Percentiles rank a stretch among this genome's conserved stretches.
Evolutionary conservation across 2,888 invertebrate species (phyloP).

Genomic region (Gerris lacustris): DNA sequence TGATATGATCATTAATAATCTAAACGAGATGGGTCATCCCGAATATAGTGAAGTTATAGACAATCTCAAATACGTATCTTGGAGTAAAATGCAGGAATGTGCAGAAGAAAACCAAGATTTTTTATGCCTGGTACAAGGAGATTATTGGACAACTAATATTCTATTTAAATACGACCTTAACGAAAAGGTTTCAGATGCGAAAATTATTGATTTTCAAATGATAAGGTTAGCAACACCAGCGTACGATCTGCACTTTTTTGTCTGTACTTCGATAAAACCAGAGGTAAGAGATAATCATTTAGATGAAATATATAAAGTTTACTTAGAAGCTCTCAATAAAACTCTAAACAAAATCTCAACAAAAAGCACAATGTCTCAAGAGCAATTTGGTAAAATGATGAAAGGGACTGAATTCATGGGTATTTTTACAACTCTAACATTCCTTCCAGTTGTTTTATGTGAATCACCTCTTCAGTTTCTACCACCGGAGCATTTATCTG

Average conservation of each 20-base stretch:
- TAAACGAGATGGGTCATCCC: background rate
- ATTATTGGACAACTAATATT: background rate
- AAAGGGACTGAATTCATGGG: background rate
- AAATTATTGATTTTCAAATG: background rate
- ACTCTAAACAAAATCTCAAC: background rate
- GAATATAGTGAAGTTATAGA: background rate
- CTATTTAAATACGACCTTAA: background rate
- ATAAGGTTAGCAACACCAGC: background rate
- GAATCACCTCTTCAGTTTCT: background rate
- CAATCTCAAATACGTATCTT: background rate
- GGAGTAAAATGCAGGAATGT: background rate
- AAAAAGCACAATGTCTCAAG: background rate
- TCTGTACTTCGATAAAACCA: background rate
- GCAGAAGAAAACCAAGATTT: background rate
- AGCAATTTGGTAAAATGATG: background rate
- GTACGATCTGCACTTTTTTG: background rate
- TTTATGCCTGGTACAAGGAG: background rate
- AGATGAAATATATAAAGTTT: background rate
- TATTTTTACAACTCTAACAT: background rate
- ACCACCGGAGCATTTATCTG: background rate
- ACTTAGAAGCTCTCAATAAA: background rate
- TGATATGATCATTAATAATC: background rate
- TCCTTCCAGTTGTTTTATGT: background rate
- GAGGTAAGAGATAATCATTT: background rate
- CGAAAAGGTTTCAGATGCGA: background rate